Evolutionary conservation across 2,113 vertebrate genomes (phyloP).

Genomic region (Lethenteron camtschaticum): DNA sequence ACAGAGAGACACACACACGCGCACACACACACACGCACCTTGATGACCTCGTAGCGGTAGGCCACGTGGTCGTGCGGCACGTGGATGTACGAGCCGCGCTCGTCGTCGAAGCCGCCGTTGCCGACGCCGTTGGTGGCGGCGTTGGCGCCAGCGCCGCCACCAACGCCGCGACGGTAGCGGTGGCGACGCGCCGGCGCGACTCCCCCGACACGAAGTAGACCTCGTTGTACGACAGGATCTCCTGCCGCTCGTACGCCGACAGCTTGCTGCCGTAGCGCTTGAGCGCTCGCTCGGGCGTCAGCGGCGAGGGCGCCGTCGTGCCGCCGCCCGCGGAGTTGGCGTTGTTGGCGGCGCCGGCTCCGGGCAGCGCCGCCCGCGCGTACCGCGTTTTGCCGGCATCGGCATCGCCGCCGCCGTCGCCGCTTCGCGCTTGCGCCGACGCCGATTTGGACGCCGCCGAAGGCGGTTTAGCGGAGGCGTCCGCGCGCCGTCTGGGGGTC

Average conservation of each 20-base stretch:
- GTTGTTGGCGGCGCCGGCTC: too few relatives aligned
- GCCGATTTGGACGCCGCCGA: too few relatives aligned
- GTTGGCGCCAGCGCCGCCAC: conserved; percentile 72
- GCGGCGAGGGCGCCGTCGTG: conserved; percentile 11
- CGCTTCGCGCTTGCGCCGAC: too few relatives aligned
- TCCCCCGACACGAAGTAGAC: conserved; percentile 78
- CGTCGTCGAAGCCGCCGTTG: conserved; percentile 74
- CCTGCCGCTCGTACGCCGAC: conserved; percentile 54
- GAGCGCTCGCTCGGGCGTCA: conserved; percentile 56
- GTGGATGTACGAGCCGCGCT: conserved; percentile 71
- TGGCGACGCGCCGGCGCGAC: conserved; percentile 65
- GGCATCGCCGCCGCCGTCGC: too few relatives aligned
- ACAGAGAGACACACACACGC: too few relatives aligned
- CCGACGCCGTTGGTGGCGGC: conserved; percentile 70
- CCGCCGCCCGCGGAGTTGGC: too few relatives aligned
- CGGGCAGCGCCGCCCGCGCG: too few relatives aligned
- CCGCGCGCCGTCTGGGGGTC: too few relatives aligned
- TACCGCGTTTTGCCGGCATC: too few relatives aligned
- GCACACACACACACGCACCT: conserved; percentile 21
- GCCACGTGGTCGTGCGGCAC: conserved; percentile 84
- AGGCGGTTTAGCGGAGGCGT: too few relatives aligned
- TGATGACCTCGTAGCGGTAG: conserved; percentile 85
- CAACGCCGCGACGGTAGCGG: conserved; percentile 22
- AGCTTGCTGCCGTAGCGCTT: conserved; percentile 64
- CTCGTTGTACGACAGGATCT: conserved; percentile 56